Percentiles rank a stretch among this genome's conserved stretches.
phyloP scores from a whole-genome alignment of 2,113 vertebrate species.

The Rhabdomys dilectus region DNA sequence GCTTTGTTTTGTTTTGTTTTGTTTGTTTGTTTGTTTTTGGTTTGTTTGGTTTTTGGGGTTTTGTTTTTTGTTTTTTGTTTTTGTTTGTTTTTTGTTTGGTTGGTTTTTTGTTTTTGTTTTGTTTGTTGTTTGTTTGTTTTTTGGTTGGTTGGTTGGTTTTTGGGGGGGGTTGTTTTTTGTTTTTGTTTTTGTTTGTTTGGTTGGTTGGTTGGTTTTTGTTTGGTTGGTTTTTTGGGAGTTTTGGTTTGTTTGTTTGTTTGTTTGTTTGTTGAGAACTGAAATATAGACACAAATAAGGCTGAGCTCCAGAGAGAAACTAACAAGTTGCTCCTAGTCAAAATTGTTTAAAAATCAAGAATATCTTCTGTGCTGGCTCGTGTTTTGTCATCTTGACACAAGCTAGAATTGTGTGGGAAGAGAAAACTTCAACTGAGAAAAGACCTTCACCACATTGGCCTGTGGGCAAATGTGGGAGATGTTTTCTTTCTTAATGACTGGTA shows the following conservation, averaged over 20 bases:
- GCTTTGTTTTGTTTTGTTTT: too few relatives aligned
- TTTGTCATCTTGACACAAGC: background rate
- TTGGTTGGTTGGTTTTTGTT: too few relatives aligned
- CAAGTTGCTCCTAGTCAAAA: background rate
- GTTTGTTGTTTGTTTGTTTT: background rate
- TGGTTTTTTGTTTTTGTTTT: too few relatives aligned
- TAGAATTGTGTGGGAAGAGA: background rate
- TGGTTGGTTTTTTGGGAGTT: too few relatives aligned
- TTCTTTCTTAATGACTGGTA: background rate
- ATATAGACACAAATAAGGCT: conserved; percentile 22
- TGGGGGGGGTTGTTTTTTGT: too few relatives aligned
- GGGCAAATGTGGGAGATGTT: background rate
- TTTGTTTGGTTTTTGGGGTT: too few relatives aligned
- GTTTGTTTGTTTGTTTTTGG: too few relatives aligned
- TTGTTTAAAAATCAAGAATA: conserved; percentile 37
- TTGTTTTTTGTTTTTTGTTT: too few relatives aligned
- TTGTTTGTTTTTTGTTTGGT: too few relatives aligned
- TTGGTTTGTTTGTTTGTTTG: too few relatives aligned
- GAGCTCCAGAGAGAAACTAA: background rate
- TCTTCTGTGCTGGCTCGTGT: background rate
- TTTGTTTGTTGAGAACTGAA: conserved; percentile 27
- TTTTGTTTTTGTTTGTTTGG: too few relatives aligned
- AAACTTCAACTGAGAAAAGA: background rate
- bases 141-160: too few relatives aligned
- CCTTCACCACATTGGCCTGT: background rate